These are phyloP conservation scores for Hyposoter dolosus DNA, from an alignment of 2,888 invertebrate genomes.

Conservation along the genomic window DNA sequence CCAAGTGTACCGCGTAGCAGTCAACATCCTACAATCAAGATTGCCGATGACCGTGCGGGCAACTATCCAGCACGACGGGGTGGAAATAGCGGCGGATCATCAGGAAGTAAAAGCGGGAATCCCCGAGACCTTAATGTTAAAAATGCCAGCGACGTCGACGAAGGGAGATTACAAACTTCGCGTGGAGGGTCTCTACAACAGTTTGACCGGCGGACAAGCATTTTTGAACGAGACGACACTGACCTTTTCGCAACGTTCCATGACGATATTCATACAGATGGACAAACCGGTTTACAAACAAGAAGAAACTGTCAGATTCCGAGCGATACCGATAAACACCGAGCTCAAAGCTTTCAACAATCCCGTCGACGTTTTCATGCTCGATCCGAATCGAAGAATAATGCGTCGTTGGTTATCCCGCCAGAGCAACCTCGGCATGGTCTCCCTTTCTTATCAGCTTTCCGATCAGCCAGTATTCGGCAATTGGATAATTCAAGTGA, in stretches of 20 bases:
- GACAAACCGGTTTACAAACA: constrained; percentile 98
- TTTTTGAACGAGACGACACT: constrained; percentile 95
- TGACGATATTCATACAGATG: constrained; percentile 97
- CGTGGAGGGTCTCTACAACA: constrained; percentile 92
- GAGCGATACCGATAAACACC: constrained; percentile 96
- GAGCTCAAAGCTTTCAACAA: constrained; percentile 96
- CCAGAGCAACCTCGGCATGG: constrained; percentile 95
- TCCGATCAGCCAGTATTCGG: constrained; percentile 97
- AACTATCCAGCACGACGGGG: constrained; percentile 95
- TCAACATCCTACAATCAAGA: constrained; percentile 92
- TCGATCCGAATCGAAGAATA: constrained; percentile 95
- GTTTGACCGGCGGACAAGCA: constrained; percentile 93
- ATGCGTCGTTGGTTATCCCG: constrained; percentile 97
- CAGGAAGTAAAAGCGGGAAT: constrained; percentile 94
- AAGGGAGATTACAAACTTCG: constrained; percentile 93
- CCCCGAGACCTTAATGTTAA: constrained; percentile 95
- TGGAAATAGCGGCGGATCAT: constrained; percentile 94
- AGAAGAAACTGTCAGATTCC: constrained; percentile 94
- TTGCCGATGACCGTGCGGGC: constrained; percentile 94
- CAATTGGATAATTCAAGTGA: constrained; percentile 95
- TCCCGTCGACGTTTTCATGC: constrained; percentile 95
- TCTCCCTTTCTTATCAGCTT: constrained; percentile 95
- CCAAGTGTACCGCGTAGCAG: constrained; percentile 95
- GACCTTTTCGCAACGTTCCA: constrained; percentile 94
- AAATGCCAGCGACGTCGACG: constrained; percentile 94